Evolutionary conservation across 2,888 invertebrate genomes (phyloP), one percentile per base, ranked within the genome.

Genomic region (Nephrotoma guestfalica): DNA sequence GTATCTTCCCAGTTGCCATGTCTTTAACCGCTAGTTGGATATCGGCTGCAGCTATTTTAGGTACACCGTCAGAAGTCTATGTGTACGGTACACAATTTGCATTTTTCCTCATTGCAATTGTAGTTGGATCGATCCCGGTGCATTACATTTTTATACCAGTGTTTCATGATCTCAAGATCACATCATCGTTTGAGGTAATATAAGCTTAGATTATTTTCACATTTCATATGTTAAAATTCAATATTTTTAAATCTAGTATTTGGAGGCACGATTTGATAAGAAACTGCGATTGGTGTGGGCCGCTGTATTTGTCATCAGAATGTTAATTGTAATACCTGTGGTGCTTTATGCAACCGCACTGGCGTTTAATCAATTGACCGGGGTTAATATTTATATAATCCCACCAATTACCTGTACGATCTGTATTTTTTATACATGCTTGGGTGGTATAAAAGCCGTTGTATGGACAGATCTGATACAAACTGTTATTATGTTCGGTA

Each of bases 401-500:
- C 41, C 84, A 4, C 41, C 41, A 6, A 84, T 41, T 15, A 84
- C 42, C 6, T 84, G 84, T 15, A n/a, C 84, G n/a, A 42, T 84
- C 5, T 84, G 84, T 84, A 84, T 84, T 15, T 84, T 84, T 84
- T 84, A 84, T 42, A 84, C 84, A n/a, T 41, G 84, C n/a, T 7
- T 84, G n/a, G 84, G 84, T 84, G 84, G 84, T n/a, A 42, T 84
- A 2, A 84, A 84, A 7, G 84, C 84, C 13, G 84, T 84, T 1
- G 42, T 84, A 6, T 84, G 84, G 84, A 84, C 84, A 6, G 84
- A 84, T 41, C 15, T 42, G 6, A 41, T 84, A 5, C 84, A 84
- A 91, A 95, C 95, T 87, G 93, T 95, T 18, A 93, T 95, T 6
- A 96, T 96, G 96, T 93, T 95, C 87, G 84, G 84, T n/a, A 15